A percentile compares a stretch with the other conserved stretches of the same genome.
Evolutionary conservation across 2,797 vertebrate species (phyloP).

Genomic region (Anabas testudineus): DNA sequence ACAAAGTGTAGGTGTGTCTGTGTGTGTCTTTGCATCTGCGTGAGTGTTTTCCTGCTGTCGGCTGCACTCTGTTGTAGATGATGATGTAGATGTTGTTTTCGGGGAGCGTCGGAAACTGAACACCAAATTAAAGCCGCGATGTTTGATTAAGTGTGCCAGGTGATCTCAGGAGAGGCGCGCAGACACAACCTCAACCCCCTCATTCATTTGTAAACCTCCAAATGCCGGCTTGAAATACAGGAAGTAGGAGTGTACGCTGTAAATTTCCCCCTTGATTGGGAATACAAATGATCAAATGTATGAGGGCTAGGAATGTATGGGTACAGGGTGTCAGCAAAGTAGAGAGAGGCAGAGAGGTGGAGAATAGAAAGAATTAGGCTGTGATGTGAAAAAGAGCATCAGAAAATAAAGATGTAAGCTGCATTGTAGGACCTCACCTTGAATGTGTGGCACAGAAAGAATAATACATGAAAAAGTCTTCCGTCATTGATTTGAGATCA

Average conservation of each 20-base stretch:
- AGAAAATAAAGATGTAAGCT: constrained; percentile 83
- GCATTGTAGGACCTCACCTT: constrained; percentile 77
- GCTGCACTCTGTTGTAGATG: constrained; percentile 48
- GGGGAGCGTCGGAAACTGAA: constrained; percentile 67
- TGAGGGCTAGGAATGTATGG: constrained; percentile 72
- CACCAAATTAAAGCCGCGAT: constrained; percentile 82
- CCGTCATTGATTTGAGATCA: constrained; percentile 77
- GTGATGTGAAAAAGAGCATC: constrained; percentile 80
- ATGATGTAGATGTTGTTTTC: constrained; percentile 82
- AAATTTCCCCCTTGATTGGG: constrained; percentile 82
- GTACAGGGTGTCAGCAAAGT: constrained; percentile 80
- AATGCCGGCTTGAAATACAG: constrained; percentile 79
- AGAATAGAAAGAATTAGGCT: constrained; percentile 80
- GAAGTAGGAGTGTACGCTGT: constrained; percentile 80
- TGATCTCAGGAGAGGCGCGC: constrained; percentile 82
- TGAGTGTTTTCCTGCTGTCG: constrained; percentile 49
- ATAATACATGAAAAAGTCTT: constrained; percentile 81
- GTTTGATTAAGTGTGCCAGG: constrained; percentile 83
- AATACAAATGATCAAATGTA: constrained; percentile 84
- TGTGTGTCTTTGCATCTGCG: constrained; percentile 30
- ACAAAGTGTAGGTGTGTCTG: constrained; percentile 34
- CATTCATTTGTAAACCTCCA: constrained; percentile 84
- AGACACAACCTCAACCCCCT: constrained; percentile 81
- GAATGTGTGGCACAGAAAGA: constrained; percentile 82
- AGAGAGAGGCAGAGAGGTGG: constrained; percentile 72